Conservation (phyloP, 2,888 invertebrate genomes). For the Xanthorhoe spadicearia region DNA sequence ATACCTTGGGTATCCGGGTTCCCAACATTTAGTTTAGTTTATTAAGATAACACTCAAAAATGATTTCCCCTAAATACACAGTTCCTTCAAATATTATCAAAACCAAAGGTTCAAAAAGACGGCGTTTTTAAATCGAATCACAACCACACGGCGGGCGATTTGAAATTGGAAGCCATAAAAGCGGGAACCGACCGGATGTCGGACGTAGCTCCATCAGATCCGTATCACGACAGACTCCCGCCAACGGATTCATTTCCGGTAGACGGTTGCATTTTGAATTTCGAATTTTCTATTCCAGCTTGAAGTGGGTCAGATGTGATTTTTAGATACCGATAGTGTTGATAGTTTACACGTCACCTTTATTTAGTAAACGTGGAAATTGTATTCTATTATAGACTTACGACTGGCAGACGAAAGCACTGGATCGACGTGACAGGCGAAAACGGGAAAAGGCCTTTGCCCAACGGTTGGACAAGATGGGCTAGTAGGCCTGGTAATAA, state of each 20-base stretch:
- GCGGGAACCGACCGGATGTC: constrained; percentile 79
- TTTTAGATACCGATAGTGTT: constrained; percentile 49
- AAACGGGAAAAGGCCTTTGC: no score
- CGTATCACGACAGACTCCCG: constrained; percentile 77
- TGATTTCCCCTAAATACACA: no score
- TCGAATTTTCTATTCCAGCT: constrained; percentile 67
- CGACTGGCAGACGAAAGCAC: no score
- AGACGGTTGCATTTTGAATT: constrained; percentile 79
- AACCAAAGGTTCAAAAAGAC: constrained; percentile 27
- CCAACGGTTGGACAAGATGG: no score
- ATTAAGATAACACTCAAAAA: no score
- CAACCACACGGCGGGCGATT: constrained; percentile 55
- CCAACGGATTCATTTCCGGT: constrained; percentile 81
- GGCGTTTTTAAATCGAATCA: constrained; percentile 47
- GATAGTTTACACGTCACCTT: constrained; percentile 39
- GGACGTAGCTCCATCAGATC: constrained; percentile 80
- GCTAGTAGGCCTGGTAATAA: no score
- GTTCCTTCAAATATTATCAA: not conserved
- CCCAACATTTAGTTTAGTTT: no score
- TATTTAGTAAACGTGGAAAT: not conserved
- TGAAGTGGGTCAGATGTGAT: constrained; percentile 64
- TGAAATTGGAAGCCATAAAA: constrained; percentile 80
- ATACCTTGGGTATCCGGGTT: no score
- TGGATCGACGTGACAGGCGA: no score
- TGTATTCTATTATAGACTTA: no score